Base-by-base conservation (phyloP, 2,888 invertebrate species). In the Aelia acuminata region DNA sequence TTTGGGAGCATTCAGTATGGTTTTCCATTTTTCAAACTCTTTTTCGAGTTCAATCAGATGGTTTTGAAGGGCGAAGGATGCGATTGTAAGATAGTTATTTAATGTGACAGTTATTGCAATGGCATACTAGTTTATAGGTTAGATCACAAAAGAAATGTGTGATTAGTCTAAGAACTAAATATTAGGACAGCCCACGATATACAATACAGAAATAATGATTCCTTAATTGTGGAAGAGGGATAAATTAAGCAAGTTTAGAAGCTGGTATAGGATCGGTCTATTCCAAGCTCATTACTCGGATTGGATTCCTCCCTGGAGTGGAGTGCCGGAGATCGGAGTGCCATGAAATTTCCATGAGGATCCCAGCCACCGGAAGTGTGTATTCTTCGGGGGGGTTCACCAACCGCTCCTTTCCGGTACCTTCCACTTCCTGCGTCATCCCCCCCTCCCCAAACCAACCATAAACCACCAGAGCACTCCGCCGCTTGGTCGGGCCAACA, bases 281-380 rank as follows among this genome's bases (percentile, higher is more conserved):
- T 26, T 57, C n/a, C 10, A 13, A 57, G 57, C 13, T 57, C 57
- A 57, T 57, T 57, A 57, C 15, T 15, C 3, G 26, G n/a, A 57
- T 57, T 57, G 57, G 57, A 8, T 53, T 53, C 26, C 26, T 57
- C 8, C 53, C 26, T 10, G 53, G 53, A 10, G n/a, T 31, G 26
- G 2, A 57, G 26, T 26, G 26, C 26, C 26, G 26, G 22, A 39
- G 39, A 39, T 43, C 39, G 39, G 39, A 75, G 75, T 20, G 75
- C 20, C 39, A 75, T 75, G 75, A 75, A 75, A 75, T 75, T 75
- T 43, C 75, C 75, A 75, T 75, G 75, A 75, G 75, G 39, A 39
- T 5, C 20, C 11, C 3, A 18, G 20, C 39, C 0, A 20, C 75
- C 39, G 75, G 39, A 75, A 75, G 75, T 18, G 75, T 20, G 75